Evolutionary conservation across 2,888 invertebrate species (phyloP), one percentile per base, ranked within the genome.

Genomic region (Tetheella fluctuosa): DNA sequence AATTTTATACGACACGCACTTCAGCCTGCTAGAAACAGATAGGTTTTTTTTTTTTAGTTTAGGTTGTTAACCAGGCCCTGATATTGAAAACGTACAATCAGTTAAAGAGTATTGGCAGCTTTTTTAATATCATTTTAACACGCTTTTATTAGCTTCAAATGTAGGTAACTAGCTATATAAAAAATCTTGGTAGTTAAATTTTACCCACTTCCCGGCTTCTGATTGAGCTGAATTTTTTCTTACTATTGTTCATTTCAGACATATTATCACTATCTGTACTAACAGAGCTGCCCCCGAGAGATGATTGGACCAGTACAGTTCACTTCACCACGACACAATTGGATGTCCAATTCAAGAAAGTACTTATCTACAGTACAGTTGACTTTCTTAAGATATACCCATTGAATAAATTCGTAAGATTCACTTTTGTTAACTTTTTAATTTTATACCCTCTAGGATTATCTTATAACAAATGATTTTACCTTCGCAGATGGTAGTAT

Each of bases 271-370:
- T 93, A 25, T 78, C 90, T 0, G 90, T 93, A 0, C 37, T 77
- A 4, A 87, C 90, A 0, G 92, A 93, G 64, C 15, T 91, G 7
- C 90, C 91, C 0, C 68, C 68, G 0, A 73, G 79, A 15, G 52
- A 61, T 0, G 84, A 84, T 59, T 92, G 91, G 92, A 80, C 79
- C 0, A 59, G 65, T 1, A 69, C 72, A 0, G 88, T 91, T 0
- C 79, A 68, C 54, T 84, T 91, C 62, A 84, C 74, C 57, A 84
- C 79, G 0, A 48, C 68, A 0, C 86, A 84, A 48, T 23, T 65
- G 2, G 91, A 92, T 59, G 89, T 87, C 0, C 76, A 81, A 23
- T 92, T 91, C 64, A 93, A 93, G 73, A 91, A 86, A 64, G 61
- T 67, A 1, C 80, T 93, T 4, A 86, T 92, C 2, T 65, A 79